Evolutionary conservation across 2,797 vertebrate species (phyloP), one percentile per base, ranked within the genome.

Genomic region (Crocodylus rhombifer): DNA sequence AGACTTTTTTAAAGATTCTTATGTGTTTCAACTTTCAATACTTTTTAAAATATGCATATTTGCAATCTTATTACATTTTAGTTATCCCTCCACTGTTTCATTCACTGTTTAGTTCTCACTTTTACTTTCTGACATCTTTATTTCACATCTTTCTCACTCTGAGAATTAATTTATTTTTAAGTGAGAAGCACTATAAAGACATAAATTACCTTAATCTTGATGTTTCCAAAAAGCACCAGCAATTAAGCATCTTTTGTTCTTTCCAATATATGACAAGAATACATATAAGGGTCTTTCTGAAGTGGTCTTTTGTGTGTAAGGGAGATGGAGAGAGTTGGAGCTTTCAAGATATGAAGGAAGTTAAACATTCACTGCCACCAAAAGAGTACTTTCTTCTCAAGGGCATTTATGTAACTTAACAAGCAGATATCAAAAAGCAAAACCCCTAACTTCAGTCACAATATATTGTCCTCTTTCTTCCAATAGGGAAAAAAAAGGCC

Each of bases 101-200:
- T 58, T 17, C 78, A 5, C 30, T 71, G 7, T 82, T 96, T 58
- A 87, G 33, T 28, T 74, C 58, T 93, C 42, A 80, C 2, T 88
- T 96, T 89, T 71, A 4, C 2, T 4, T 83, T 95, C 8, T 89
- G 63, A 92, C 1, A 64, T 78, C 30, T 92, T 94, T 86, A 2
- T 80, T 82, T 80, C n/a, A 20, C 88, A 3, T 14, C 14, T 85
- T 74, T 95, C 78, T 23, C 8, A n/a, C 10, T 92, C 33, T 74
- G 5, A 77, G 20, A 69, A 77, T 80, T 55, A 89, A 87, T 30
- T 82, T 89, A 58, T 67, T 88, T 92, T 86, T 16, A 84, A 88
- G 9, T 6, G 23, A 92, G 10, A 91, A 91, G 20, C 21, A 80
- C 25, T 87, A 33, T 2, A 92, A 82, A 56, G 21, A 2, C 14